These are phyloP conservation scores for Sepiola atlantica DNA, from an alignment of 2,888 invertebrate species.

Conservation along the genomic window DNA sequence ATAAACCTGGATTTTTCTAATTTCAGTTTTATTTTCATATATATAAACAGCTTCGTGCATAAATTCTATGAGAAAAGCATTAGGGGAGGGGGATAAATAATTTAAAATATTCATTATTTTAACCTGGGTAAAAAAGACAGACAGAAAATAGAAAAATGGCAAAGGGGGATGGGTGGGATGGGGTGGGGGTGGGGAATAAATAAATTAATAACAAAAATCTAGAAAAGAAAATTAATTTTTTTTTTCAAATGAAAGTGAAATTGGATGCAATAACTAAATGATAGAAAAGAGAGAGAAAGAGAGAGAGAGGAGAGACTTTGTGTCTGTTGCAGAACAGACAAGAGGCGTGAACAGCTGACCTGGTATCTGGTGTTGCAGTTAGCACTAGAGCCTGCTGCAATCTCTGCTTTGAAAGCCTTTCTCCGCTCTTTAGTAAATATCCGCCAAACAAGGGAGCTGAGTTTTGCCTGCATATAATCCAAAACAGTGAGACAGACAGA, in stretches of 20 bases:
- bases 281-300: background rate
- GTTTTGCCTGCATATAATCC: constrained; percentile 43
- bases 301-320: background rate
- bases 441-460: constrained; percentile 45
- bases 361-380: constrained; percentile 40
- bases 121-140: background rate
- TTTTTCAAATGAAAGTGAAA: background rate
- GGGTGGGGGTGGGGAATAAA: background rate
- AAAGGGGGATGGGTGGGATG: too few species aligned
- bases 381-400: constrained; percentile 32
- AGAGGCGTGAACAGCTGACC: constrained; percentile 38
- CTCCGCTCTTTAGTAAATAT: constrained; percentile 45
- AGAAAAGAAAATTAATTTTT: background rate
- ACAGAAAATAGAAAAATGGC: background rate
- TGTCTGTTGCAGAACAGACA: background rate
- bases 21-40: too few species aligned
- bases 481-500: constrained; percentile 39
- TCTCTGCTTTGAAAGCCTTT: constrained; percentile 42
- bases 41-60: too few species aligned
- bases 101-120: too few species aligned
- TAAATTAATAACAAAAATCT: background rate
- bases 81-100: too few species aligned
- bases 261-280: constrained; percentile 16
- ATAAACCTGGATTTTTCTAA: too few species aligned
- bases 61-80: too few species aligned